These are phyloP conservation scores for Engraulis encrasicolus DNA, from an alignment of 2,113 vertebrate species.

Conservation along the genomic window DNA sequence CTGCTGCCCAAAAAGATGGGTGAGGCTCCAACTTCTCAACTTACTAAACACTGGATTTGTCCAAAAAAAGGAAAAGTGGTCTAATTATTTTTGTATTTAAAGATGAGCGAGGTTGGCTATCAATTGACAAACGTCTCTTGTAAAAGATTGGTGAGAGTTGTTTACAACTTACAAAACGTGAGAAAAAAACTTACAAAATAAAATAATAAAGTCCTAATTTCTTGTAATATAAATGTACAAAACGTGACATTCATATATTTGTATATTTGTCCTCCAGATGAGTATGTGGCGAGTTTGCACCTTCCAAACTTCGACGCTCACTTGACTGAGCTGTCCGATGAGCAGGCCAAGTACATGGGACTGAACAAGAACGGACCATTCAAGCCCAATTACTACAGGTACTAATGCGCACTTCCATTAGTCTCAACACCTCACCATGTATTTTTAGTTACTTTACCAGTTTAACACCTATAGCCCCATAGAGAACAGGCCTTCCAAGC, in stretches of 20 bases:
- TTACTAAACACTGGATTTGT: no score
- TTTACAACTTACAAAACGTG: conserved; percentile 1
- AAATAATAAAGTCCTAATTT: neutral
- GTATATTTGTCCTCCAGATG: conserved; percentile 78
- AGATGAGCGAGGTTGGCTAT: no score
- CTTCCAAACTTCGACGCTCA: conserved; percentile 96
- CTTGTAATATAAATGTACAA: neutral
- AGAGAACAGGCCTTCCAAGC: no score
- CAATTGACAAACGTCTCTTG: no score
- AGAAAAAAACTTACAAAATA: neutral
- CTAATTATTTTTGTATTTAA: no score
- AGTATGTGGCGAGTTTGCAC: conserved; percentile 96
- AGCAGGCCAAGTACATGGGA: conserved; percentile 97
- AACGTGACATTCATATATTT: neutral
- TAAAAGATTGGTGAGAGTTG: conserved; percentile 92
- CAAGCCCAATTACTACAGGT: conserved; percentile 99
- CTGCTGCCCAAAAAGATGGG: conserved; percentile 98
- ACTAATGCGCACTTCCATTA: neutral
- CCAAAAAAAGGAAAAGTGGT: no score
- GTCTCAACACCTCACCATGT: neutral
- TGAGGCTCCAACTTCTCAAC: no score
- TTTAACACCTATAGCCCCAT: no score
- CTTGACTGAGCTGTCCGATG: conserved; percentile 92
- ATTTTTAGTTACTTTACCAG: neutral
- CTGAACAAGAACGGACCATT: conserved; percentile 98